Evolutionary conservation across 1,140 invertebrate species (phyloP).

Genomic region (Heliconius hermathena): DNA sequence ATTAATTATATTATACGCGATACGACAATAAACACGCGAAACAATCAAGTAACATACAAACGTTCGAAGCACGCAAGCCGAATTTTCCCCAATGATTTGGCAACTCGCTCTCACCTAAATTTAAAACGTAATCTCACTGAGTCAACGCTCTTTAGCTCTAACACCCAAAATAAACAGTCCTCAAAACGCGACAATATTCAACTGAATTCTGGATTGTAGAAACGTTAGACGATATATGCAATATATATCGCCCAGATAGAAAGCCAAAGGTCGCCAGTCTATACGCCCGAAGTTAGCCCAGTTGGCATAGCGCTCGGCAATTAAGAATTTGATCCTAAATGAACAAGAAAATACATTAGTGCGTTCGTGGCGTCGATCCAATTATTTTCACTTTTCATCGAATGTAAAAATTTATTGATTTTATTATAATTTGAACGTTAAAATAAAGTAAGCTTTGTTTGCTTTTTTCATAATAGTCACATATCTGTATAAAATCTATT

Average conservation of each 20-base stretch:
- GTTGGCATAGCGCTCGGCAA: constrained; percentile 17
- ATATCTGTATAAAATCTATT: background rate
- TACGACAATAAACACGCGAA: constrained; percentile 22
- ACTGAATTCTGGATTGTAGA: constrained; percentile 58
- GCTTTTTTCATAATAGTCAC: background rate
- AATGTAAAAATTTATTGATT: constrained; percentile 3
- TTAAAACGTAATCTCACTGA: constrained; percentile 80
- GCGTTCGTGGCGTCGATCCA: constrained; percentile 33
- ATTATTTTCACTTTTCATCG: constrained; percentile 42
- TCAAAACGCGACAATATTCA: constrained; percentile 62
- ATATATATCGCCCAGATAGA: background rate
- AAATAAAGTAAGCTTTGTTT: background rate
- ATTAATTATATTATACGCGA: constrained; percentile 27
- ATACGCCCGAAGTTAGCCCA: background rate
- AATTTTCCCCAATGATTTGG: constrained; percentile 78
- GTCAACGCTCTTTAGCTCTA: constrained; percentile 76
- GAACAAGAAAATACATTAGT: constrained; percentile 25
- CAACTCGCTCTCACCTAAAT: constrained; percentile 76
- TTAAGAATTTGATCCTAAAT: constrained; percentile 20
- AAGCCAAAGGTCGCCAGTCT: background rate
- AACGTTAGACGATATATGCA: constrained; percentile 38
- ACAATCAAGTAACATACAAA: constrained; percentile 61
- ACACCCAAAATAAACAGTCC: constrained; percentile 72
- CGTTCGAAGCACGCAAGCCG: constrained; percentile 49
- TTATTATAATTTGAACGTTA: background rate